Base-by-base conservation (phyloP, 2,888 invertebrate species). In the Eupithecia abbreviata region DNA sequence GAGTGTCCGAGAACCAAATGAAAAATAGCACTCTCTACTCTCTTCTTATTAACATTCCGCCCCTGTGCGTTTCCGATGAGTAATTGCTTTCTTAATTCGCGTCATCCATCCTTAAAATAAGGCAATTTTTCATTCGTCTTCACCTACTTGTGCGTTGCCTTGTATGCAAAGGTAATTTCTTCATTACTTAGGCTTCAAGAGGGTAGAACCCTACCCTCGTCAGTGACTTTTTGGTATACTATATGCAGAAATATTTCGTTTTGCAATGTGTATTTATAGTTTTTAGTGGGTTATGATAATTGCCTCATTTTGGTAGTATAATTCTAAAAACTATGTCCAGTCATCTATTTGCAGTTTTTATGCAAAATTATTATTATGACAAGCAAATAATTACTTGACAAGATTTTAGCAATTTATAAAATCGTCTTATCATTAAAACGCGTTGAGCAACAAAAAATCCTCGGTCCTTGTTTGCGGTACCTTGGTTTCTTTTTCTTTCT, bases 1-100 rank as follows among this genome's bases (percentile, higher is more conserved):
- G 85, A 87, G 88, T 71, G 71, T 71, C 73, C 88, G 89, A 89
- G 89, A 87, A 88, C 85, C 88, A 88, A 90, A 92, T 93, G 93
- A 93, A 92, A 93, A 93, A 93, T 93, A 90, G 88, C 90, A 90
- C 88, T 86, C 90, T 90, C 90, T 90, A 90, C 89, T 91, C 88
- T 90, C 89, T 83, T 92, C 94, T 92, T 93, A 95, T 95, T 95
- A 94, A 91, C 92, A 95, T 95, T 93, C 93, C 91, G 87, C 92
- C 93, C 93, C 90, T 89, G 93, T 91, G 87, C 90, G 88, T 91
- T 89, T 89, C 88, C 91, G 93, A 95, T 95, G 95, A 95, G 94
- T 93, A 94, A 95, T 95, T 95, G 94, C 94, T 93, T 92, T 92
- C 95, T 95, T 95, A 95, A 95, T 95, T 95, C 91, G 88, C 91